Conservation (phyloP, 2,797 vertebrate species). For the Poecilia picta region DNA sequence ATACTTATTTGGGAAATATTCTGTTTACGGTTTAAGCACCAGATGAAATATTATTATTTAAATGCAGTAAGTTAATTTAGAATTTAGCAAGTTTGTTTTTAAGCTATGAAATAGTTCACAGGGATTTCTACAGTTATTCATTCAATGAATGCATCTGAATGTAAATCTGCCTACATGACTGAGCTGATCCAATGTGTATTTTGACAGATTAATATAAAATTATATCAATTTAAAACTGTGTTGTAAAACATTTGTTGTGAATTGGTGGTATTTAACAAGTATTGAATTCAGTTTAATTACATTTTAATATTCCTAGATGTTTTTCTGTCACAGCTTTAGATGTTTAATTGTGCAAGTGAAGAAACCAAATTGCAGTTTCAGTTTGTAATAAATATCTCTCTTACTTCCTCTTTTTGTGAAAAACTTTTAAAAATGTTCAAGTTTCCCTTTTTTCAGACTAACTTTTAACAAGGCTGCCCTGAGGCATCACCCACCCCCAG, state of each 20-base stretch:
- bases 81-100: background rate
- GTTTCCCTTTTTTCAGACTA: background rate
- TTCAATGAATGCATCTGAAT: background rate
- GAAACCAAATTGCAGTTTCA: background rate
- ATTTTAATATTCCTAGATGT: background rate
- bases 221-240: background rate
- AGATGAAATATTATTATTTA: background rate
- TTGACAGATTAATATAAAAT: background rate
- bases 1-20: background rate
- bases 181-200: background rate
- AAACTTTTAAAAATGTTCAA: background rate
- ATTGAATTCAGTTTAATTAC: background rate
- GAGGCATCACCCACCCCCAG: slow-evolving; percentile 27
- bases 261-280: background rate
- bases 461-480: background rate
- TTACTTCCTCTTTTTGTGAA: background rate
- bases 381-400: background rate
- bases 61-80: background rate
- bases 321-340: background rate
- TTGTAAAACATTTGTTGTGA: too few species aligned
- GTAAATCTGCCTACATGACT: background rate
- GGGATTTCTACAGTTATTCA: background rate
- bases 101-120: background rate
- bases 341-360: background rate
- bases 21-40: background rate